Evolutionary conservation across 1,140 invertebrate genomes (phyloP), one percentile per base, ranked within the genome.

Genomic region (Ceratina japonica): DNA sequence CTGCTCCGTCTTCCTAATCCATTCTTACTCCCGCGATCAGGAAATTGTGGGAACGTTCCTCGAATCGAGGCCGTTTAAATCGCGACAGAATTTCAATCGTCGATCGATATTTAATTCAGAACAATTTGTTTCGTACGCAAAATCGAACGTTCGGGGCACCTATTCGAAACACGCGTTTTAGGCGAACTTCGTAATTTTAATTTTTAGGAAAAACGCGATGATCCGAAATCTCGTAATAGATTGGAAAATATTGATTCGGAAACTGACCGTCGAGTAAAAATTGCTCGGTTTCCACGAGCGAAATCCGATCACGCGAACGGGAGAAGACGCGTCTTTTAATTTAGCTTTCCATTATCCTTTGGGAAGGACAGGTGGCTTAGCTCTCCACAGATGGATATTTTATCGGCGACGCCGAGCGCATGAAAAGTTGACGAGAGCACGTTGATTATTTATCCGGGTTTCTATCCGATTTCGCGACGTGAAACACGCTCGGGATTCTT

Each of bases 261-360:
- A 22, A 0, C 0, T 1, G 12, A n/a, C n/a, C 56, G 20, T n/a
- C 12, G 12, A 13, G 12, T n/a, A 65, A 49, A 44, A 49, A 44
- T 65, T 49, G n/a, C n/a, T 44, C n/a, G 18, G 31, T 3, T 1
- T 4, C n/a, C 31, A 24, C 20, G 5, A 5, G 18, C 20, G 58
- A 62, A 18, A n/a, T 44, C 15, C n/a, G 22, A 52, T 81, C 59
- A 56, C 59, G 65, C 52, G 22, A 59, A 73, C 64, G n/a, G 18
- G 16, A 15, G 20, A 20, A 13, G 44, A 8, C 27, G 22, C 54
- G 54, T 61, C 72, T 66, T 71, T 68, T 81, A 49, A 81, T 82
- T 82, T 76, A 65, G 81, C 49, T 76, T 81, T 76, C 49, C 59
- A 75, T 82, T 80, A 76, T 58, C 18, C 61, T 22, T 51, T 54